Percentiles rank a stretch among this genome's conserved stretches.
phyloP scores from a whole-genome alignment of 2,888 invertebrate species.

The Ophion obscuratus region DNA sequence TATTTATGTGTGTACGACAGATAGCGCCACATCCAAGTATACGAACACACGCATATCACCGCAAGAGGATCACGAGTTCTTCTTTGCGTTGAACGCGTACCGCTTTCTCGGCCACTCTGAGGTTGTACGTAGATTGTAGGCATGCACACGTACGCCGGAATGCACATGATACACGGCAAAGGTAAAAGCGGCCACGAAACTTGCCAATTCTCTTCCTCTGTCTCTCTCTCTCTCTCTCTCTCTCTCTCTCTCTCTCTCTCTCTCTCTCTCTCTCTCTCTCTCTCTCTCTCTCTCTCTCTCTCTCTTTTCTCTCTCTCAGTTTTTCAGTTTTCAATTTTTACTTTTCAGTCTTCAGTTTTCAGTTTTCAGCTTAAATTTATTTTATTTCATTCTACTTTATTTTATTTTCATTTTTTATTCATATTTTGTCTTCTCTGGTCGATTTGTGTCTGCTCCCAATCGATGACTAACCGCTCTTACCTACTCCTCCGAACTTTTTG shows the following conservation, averaged over 20 bases:
- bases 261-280: background rate
- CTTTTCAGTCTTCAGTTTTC: too few species aligned
- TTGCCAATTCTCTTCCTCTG: conserved; percentile 9
- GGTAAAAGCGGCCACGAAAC: conserved; percentile 21
- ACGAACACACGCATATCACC: conserved; percentile 13
- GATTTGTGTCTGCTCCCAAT: too few species aligned
- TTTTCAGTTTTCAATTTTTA: too few species aligned
- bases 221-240: background rate
- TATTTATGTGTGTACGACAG: background rate
- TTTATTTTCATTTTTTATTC: too few species aligned
- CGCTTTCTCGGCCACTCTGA: conserved; percentile 22
- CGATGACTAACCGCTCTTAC: too few species aligned
- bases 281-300: too few species aligned
- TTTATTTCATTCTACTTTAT: too few species aligned
- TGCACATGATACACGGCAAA: conserved; percentile 17
- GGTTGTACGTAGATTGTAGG: conserved; percentile 11
- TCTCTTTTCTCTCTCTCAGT: too few species aligned
- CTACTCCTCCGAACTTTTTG: too few species aligned
- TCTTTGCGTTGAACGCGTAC: conserved; percentile 28
- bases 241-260: background rate
- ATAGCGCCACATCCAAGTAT: conserved; percentile 5
- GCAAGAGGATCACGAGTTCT: conserved; percentile 41
- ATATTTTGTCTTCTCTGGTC: too few species aligned
- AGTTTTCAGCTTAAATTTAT: too few species aligned
- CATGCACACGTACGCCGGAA: too few species aligned